Conservation (phyloP, 2,888 invertebrate species). For the Resseliella maxima region DNA sequence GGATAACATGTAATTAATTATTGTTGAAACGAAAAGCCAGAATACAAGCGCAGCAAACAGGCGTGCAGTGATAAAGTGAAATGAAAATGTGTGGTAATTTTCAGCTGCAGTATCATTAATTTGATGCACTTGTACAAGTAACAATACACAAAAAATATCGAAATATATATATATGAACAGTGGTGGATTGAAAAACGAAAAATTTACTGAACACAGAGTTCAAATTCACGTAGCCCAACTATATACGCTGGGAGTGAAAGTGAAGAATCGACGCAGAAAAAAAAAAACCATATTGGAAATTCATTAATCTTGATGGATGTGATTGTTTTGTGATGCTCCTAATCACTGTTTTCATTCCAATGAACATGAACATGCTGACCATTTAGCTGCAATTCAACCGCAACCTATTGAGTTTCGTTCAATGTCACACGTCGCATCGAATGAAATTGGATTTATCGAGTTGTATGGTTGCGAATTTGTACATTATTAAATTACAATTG, state of each 20-base stretch:
- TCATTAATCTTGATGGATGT: constrained; percentile 16
- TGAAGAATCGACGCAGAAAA: neutral
- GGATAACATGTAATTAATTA: constrained; percentile 48
- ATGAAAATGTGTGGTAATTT: constrained; percentile 38
- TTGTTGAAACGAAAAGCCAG: constrained; percentile 39
- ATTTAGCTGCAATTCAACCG: constrained; percentile 12
- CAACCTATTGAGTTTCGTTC: constrained; percentile 20
- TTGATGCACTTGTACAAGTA: neutral
- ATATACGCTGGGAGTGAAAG: neutral
- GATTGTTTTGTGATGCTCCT: neutral
- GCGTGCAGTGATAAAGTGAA: constrained; percentile 40
- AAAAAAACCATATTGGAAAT: constrained; percentile 4
- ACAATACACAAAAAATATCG: neutral
- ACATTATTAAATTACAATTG: neutral
- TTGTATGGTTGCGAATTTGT: neutral
- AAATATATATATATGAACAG: neutral
- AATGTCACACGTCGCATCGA: constrained; percentile 23
- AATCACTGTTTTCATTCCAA: constrained; percentile 19
- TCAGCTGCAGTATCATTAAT: constrained; percentile 26
- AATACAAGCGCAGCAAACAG: neutral
- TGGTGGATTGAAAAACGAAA: neutral
- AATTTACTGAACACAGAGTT: neutral
- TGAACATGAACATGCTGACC: neutral
- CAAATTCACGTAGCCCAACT: neutral
- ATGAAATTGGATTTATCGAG: constrained; percentile 6